phyloP scores from a whole-genome alignment of 2,113 vertebrate genomes.

The Ochotona curzoniae region DNA sequence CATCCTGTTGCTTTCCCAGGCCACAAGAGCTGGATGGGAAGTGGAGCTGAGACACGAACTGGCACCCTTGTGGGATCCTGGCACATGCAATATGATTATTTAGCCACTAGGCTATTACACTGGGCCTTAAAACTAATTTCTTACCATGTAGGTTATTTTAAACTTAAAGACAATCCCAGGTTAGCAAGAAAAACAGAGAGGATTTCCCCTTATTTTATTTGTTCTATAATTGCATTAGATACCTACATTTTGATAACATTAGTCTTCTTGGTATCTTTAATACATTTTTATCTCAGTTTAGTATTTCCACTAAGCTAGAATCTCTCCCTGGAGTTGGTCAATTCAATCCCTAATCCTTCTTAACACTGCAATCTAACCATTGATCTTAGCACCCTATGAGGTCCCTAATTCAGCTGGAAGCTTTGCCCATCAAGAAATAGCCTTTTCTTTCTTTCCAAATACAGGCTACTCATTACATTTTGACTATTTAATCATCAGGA shows the following conservation, averaged over 20 bases:
- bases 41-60: too few species aligned
- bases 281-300: slow-evolving; percentile 31
- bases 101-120: too few species aligned
- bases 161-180: neutral
- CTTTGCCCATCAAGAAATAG: slow-evolving; percentile 1
- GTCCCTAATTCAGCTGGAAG: slow-evolving; percentile 24
- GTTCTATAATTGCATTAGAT: neutral
- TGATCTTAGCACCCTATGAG: neutral
- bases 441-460: neutral
- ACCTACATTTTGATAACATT: slow-evolving; percentile 30
- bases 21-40: too few species aligned
- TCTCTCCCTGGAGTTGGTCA: slow-evolving; percentile 31
- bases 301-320: slow-evolving; percentile 50
- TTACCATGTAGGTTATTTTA: neutral
- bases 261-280: slow-evolving; percentile 46
- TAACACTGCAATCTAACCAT: neutral
- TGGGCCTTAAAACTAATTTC: neutral
- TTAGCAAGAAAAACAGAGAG: neutral
- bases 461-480: slow-evolving; percentile 50
- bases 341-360: neutral
- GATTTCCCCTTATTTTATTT: neutral
- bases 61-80: too few species aligned
- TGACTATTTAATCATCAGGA: slow-evolving; percentile 60
- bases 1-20: too few species aligned
- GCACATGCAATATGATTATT: too few species aligned